Conservation (phyloP, 2,113 vertebrate species). For the Otocyon megalotis region DNA sequence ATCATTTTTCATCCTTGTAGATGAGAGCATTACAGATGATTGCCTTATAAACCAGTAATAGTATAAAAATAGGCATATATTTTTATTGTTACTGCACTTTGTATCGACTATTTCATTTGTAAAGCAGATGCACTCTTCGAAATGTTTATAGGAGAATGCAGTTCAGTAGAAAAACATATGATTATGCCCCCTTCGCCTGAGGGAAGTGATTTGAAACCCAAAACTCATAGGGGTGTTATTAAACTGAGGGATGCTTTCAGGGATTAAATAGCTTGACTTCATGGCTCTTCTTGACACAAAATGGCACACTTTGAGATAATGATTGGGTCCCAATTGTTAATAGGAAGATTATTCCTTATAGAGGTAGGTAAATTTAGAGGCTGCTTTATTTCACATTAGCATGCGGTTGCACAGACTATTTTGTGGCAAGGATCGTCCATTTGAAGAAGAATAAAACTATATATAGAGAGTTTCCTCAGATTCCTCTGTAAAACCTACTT, state of each 20-base stretch:
- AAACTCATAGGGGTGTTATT: conserved; percentile 74
- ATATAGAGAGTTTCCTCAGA: neutral
- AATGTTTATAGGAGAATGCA: conserved; percentile 82
- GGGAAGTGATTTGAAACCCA: conserved; percentile 80
- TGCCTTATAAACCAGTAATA: conserved; percentile 77
- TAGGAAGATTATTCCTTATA: conserved; percentile 44
- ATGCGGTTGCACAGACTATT: conserved; percentile 21
- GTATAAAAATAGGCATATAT: conserved; percentile 77
- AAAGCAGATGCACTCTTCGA: conserved; percentile 73
- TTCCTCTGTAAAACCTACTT: conserved; percentile 38
- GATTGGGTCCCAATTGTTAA: conserved; percentile 58
- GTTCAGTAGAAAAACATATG: conserved; percentile 81
- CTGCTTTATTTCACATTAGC: conserved; percentile 39
- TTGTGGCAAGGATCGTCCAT: conserved; percentile 50
- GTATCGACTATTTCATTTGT: conserved; percentile 76
- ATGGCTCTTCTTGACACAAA: conserved; percentile 62
- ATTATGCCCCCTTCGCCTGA: conserved; percentile 80
- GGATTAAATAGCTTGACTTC: conserved; percentile 55
- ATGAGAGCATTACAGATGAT: conserved; percentile 77
- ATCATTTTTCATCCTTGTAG: conserved; percentile 81
- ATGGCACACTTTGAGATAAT: conserved; percentile 56
- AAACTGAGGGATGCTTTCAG: conserved; percentile 62
- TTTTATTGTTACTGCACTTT: conserved; percentile 79
- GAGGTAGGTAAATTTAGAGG: conserved; percentile 60
- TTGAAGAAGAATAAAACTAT: conserved; percentile 65